These are phyloP conservation scores for Piaya cayana DNA, from an alignment of 2,113 vertebrate species.

Conservation along the genomic window DNA sequence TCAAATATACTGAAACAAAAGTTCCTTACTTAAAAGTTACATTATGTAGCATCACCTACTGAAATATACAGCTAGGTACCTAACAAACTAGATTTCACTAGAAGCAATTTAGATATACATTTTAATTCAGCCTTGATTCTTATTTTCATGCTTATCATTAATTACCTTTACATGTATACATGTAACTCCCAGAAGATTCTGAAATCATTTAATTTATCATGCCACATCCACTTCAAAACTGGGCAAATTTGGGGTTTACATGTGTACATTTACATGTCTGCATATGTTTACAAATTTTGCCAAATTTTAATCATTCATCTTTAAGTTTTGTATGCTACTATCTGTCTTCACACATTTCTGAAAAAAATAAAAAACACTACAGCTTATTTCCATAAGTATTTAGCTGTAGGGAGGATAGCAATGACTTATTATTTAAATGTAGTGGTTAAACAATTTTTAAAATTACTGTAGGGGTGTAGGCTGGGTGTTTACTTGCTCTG, in stretches of 20 bases:
- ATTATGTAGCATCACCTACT: not conserved
- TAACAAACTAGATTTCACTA: not conserved
- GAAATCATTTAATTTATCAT: not conserved
- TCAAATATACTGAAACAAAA: not conserved
- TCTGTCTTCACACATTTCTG: not conserved
- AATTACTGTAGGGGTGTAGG: not conserved
- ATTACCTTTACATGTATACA: rapidly evolving
- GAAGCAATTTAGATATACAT: not conserved
- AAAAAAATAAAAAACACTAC: not conserved
- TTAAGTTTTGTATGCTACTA: not conserved
- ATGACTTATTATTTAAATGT: not conserved
- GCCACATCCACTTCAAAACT: not conserved
- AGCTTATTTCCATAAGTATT: not conserved
- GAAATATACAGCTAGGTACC: not conserved
- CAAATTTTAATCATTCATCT: not conserved
- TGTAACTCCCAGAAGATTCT: not conserved
- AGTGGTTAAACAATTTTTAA: not conserved
- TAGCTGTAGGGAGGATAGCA: not conserved
- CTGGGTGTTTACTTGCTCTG: not conserved
- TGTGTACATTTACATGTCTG: too few relatives aligned
- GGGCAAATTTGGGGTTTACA: rapidly evolving
- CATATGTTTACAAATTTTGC: not conserved
- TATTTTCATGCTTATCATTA: not conserved
- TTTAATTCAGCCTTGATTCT: not conserved
- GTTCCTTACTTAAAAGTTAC: not conserved